Base-by-base conservation (phyloP, 2,888 invertebrate species). In the Pseudococcus viburni region DNA sequence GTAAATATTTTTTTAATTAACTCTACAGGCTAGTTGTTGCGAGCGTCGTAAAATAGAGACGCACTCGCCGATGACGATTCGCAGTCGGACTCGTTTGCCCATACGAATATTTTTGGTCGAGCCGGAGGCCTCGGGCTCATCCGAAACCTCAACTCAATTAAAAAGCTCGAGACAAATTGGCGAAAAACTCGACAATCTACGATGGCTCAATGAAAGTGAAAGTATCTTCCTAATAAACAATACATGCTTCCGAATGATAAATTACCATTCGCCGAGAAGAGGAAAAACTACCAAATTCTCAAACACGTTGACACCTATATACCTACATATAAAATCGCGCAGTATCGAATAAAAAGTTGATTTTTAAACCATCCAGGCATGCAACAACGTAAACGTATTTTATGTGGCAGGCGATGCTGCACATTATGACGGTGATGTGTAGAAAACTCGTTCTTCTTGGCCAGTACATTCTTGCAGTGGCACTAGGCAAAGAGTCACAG, bases 1-100 rank as follows among this genome's bases (percentile, higher is more conserved):
- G 73, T 33, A 73, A 33, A 73, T 73, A 73, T 73, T 64, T 64
- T 33, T 64, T 73, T 73, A 73, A 73, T 73, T 73, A 73, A 73
- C 64, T 64, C 64, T 19, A 64, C 73, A 17, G 39, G 73, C 73
- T 73, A 39, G 73, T 73, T 15, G 73, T 73, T 73, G 33, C 6
- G 26, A 73, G 17, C 39, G 6, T 73, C 73, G 33, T 73, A 73
- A 73, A 73, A 73, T 33, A 73, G 6, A 42, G 9, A 42, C 42
- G 42, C 42, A 39, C 39, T 39, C 8, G 9, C 9, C 22, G 19
- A 64, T 3, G 55, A 59, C 64, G 64, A 64, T 9, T 55, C 51
- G n/a, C 0, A n/a, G 55, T 64, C n/a, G 64, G 64, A 64, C 64
- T 64, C 64, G 64, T 64, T 64, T 64, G 9, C 11, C 22, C 22